Base-by-base conservation (phyloP, 2,888 invertebrate species). In the Notocelia uddmanniana region DNA sequence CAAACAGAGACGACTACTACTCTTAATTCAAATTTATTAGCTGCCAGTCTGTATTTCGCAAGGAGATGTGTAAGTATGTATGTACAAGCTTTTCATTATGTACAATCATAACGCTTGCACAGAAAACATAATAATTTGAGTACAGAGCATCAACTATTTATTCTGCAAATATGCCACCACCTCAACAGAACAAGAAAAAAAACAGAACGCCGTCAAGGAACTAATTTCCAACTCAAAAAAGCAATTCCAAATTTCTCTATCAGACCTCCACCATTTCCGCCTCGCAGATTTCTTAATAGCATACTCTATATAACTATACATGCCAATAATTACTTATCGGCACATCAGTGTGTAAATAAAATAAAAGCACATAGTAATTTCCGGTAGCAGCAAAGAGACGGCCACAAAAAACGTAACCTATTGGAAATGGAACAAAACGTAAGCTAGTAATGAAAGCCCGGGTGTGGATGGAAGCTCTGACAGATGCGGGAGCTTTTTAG, bases 301-400 rank as follows among this genome's bases (percentile, higher is more conserved):
- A 71, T 66, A 67, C 71, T 71, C 71, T 41, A 71, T 58, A 70
- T 71, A 71, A 67, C 71, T 66, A 71, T 71, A 54, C 55, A 67
- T 67, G 71, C 54, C 60, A 71, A 60, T 71, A 71, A 73, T 74
- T 74, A 55, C 72, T 62, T 62, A 68, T 68, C 68, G 34, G 19
- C 48, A 26, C 37, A 68, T 72, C 52, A 41, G 64, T 57, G 68
- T 74, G 74, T 21, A 64, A 50, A 66, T 73, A 81, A 78, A 79
- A 73, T 21, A 73, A 73, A 72, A 73, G 78, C 75, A 67, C 69
- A 69, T 74, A 66, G 74, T 68, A 80, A 82, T 82, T 81, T 81
- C 82, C 81, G 81, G 80, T 76, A 68, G 78, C 75, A 74, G 75
- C 73, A 76, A 74, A 69, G 73, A 73, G 52, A 75, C 19, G 67